These are phyloP conservation scores for Lordiphosa mommai DNA, from an alignment of 1,140 invertebrate genomes.

Conservation along the genomic window DNA sequence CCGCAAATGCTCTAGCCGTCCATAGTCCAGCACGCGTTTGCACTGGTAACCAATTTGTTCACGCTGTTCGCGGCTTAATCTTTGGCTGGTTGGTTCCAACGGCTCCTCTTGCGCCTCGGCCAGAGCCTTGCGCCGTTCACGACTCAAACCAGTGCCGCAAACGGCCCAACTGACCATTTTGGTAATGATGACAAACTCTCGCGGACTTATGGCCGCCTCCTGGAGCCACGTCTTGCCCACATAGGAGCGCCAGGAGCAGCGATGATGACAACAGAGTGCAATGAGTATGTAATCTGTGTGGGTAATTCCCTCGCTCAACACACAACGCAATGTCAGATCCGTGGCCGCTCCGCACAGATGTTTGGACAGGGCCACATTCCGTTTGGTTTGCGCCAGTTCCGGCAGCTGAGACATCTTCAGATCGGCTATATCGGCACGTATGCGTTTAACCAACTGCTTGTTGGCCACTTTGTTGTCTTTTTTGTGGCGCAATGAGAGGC, in stretches of 20 bases:
- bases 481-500: constrained; percentile 89
- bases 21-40: constrained; percentile 88
- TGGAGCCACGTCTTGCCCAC: constrained; percentile 83
- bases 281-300: constrained; percentile 84
- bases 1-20: constrained; percentile 84
- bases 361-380: constrained; percentile 88
- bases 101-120: constrained; percentile 61
- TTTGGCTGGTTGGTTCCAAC: constrained; percentile 48
- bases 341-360: constrained; percentile 93
- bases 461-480: constrained; percentile 86
- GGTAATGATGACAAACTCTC: constrained; percentile 88
- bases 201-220: constrained; percentile 81
- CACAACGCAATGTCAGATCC: constrained; percentile 87
- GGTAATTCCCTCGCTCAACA: constrained; percentile 44
- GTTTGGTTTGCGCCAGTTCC: constrained; percentile 79
- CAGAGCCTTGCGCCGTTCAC: constrained; percentile 77
- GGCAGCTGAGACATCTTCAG: constrained; percentile 83
- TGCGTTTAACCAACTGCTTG: constrained; percentile 81
- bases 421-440: constrained; percentile 88
- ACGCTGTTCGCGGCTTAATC: constrained; percentile 80
- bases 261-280: constrained; percentile 94
- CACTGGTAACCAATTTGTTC: constrained; percentile 86
- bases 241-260: constrained; percentile 86
- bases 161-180: constrained; percentile 92
- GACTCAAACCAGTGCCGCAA: constrained; percentile 84